These are phyloP conservation scores for Lordiphosa collinella DNA, from an alignment of 1,140 invertebrate species.

Conservation along the genomic window DNA sequence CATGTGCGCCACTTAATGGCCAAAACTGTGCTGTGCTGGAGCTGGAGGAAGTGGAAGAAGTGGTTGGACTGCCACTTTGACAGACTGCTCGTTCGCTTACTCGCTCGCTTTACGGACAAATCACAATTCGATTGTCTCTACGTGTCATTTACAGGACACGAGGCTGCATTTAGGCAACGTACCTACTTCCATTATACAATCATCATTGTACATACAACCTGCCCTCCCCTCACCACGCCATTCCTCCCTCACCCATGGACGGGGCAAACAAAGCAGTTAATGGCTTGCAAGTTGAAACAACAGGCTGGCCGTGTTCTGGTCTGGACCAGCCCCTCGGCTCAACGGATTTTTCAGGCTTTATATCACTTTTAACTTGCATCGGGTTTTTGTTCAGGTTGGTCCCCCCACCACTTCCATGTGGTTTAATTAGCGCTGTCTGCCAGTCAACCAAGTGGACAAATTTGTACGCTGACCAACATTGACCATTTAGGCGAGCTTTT, in stretches of 20 bases:
- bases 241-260: background rate
- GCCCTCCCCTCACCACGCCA: background rate
- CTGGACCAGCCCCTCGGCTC: background rate
- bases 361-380: constrained; percentile 46
- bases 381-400: constrained; percentile 1
- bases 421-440: constrained; percentile 71
- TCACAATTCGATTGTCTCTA: constrained; percentile 73
- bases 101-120: constrained; percentile 33
- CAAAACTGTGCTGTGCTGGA: constrained; percentile 25
- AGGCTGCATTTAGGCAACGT: constrained; percentile 52
- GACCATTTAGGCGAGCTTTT: constrained; percentile 57
- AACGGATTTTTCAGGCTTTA: constrained; percentile 53
- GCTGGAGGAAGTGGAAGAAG: constrained; percentile 19
- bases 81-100: constrained; percentile 26
- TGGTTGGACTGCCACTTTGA: constrained; percentile 49
- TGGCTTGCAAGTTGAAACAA: constrained; percentile 53
- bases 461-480: constrained; percentile 42
- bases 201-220: constrained; percentile 33
- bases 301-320: background rate
- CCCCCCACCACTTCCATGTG: constrained; percentile 25
- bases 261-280: constrained; percentile 61
- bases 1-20: constrained; percentile 63
- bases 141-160: constrained; percentile 68
- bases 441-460: constrained; percentile 64
- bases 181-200: constrained; percentile 61